Evolutionary conservation across 2,797 vertebrate species (phyloP).

Genomic region (Momotus momota): DNA sequence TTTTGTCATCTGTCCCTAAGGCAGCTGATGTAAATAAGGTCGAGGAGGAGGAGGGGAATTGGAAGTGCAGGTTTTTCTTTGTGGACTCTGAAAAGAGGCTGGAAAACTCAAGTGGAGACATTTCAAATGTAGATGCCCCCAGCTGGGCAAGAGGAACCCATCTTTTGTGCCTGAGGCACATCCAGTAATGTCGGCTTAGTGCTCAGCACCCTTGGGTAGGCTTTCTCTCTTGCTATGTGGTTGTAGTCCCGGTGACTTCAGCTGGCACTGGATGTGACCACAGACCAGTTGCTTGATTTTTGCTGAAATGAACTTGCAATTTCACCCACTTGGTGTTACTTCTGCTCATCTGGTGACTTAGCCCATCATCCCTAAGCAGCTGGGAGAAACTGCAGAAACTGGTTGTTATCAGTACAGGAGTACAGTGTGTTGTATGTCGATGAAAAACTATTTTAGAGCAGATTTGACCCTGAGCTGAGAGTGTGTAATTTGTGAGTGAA

Average conservation of each 20-base stretch:
- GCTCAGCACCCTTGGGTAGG: not conserved
- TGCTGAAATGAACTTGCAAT: not conserved
- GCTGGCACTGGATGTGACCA: not conserved
- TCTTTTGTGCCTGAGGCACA: not conserved
- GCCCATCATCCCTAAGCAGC: not conserved
- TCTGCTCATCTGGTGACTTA: not conserved
- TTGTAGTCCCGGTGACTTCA: not conserved
- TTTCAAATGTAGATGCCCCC: not conserved
- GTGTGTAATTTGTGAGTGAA: not conserved
- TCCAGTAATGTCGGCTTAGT: not conserved
- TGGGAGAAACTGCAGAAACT: not conserved
- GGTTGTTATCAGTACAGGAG: not conserved
- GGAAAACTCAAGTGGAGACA: not conserved
- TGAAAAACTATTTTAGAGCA: not conserved
- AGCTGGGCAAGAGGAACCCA: no score
- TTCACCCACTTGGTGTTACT: not conserved
- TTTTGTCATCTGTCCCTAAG: not conserved
- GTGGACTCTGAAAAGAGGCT: not conserved
- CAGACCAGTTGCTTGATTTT: not conserved
- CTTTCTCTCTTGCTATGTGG: not conserved
- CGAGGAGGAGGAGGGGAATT: not conserved
- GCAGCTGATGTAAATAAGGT: not conserved
- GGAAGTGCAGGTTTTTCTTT: not conserved
- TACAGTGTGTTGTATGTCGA: not conserved
- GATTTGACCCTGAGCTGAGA: accelerated